phyloP scores from a whole-genome alignment of 1,140 invertebrate genomes.

The Penaeus vannamei region DNA sequence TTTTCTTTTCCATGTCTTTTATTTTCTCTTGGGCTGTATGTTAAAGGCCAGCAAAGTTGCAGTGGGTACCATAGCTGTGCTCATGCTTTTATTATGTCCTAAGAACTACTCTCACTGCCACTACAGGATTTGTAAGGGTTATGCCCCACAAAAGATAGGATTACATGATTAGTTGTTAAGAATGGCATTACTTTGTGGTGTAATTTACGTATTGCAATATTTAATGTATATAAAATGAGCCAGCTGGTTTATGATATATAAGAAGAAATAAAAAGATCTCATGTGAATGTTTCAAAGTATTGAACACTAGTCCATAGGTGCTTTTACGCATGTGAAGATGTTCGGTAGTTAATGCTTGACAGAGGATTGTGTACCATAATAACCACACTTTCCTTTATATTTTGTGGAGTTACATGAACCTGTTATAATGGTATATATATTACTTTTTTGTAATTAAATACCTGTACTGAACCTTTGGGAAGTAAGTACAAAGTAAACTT shows the following conservation, averaged over 20 bases:
- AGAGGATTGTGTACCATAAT: not conserved
- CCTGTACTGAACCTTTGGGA: too few relatives aligned
- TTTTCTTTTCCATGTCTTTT: not conserved
- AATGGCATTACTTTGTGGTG: conserved; percentile 1
- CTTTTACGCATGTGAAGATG: conserved; percentile 12
- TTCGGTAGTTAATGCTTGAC: not conserved
- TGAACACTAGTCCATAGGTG: conserved; percentile 16
- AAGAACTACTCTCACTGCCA: conserved; percentile 25
- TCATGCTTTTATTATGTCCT: not conserved
- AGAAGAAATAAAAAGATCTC: conserved; percentile 6
- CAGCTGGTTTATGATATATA: conserved; percentile 9
- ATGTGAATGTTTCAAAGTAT: conserved; percentile 4
- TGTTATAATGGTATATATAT: conserved; percentile 17
- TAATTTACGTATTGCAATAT: conserved; percentile 1
- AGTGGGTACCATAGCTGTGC: not conserved
- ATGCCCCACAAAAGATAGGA: not conserved
- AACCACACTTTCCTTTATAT: conserved; percentile 21
- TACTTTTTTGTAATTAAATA: too few relatives aligned
- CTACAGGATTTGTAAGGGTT: conserved; percentile 15
- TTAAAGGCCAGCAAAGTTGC: not conserved
- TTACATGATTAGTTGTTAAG: conserved; percentile 1
- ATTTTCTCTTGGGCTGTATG: not conserved
- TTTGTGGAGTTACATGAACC: not conserved
- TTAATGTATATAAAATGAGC: conserved; percentile 25
- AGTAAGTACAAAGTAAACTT: conserved; percentile 11